Base-by-base conservation (phyloP, 1,140 invertebrate species). In the Tetraneura akinire region DNA sequence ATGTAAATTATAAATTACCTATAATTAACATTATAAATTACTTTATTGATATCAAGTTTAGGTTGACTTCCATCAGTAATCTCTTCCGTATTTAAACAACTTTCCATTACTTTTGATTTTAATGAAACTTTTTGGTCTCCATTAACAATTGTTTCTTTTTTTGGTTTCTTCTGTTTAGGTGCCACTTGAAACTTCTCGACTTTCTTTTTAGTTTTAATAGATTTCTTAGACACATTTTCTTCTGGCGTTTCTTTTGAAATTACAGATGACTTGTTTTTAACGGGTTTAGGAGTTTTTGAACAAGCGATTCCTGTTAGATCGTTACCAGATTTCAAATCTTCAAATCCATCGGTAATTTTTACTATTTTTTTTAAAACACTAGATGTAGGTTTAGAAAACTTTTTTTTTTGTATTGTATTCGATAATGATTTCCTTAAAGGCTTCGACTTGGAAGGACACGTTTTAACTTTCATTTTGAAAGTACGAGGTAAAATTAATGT, bases 391-490 rank as follows among this genome's bases (percentile, higher is more conserved):
- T 78, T 78, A 0, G 55, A 62, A 60, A 60, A 23, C 9, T 62
- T 78, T 60, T 78, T 78, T 3, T 78, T 78, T n/a, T 78, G 32
- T 14, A 78, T 78, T 45, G 55, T 21, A 13, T 37, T 21, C 0
- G n/a, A 10, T 4, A 62, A 29, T 1, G 21, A 29, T 60, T 78
- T 78, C 23, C 47, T 78, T 18, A 23, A 18, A 0, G 37, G 14
- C 47, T 62, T 78, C 11, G 57, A 10, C 60, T 78, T 78, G 1
- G 23, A 29, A 3, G 5, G 3, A 18, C 18, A 1, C 2, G 53
- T 21, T 76, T 78, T 78, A 2, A 47, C 74, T 62, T 78, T 78
- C 74, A 78, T 78, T 78, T 16, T 76, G 16, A 42, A 23, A 42
- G 5, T 23, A 37, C 4, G 16, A n/a, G n/a, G n/a, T n/a, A n/a